These are phyloP conservation scores for Chelonus insularis DNA, from an alignment of 1,140 invertebrate species.

Conservation along the genomic window DNA sequence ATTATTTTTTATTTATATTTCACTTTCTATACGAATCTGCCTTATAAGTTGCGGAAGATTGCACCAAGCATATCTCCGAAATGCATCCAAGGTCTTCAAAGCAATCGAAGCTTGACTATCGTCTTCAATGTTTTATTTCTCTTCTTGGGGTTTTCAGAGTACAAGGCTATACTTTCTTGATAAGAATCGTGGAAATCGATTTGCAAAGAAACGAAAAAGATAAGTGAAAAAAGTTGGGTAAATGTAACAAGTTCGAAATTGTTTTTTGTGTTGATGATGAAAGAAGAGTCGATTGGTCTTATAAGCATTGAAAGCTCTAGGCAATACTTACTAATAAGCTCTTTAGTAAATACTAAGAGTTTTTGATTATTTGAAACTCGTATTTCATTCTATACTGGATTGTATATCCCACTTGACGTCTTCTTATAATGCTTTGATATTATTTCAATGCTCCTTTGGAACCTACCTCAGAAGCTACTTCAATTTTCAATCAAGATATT, in stretches of 20 bases:
- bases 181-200: conserved; percentile 20
- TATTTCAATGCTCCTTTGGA: too few relatives aligned
- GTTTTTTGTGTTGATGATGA: not conserved
- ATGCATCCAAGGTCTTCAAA: not conserved
- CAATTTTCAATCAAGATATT: too few relatives aligned
- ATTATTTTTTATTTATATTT: not conserved
- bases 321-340: conserved; percentile 26
- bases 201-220: not conserved
- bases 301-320: conserved; percentile 10
- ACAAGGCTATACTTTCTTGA: conserved; percentile 32
- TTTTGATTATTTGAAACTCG: conserved; percentile 17
- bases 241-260: not conserved
- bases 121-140: conserved; percentile 18
- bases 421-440: conserved; percentile 3
- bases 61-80: not conserved
- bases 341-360: conserved; percentile 19
- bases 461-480: too few relatives aligned
- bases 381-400: too few relatives aligned
- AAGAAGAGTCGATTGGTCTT: conserved; percentile 20
- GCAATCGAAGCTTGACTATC: conserved; percentile 1
- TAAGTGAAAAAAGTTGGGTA: not conserved
- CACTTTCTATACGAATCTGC: not conserved
- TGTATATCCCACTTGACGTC: too few relatives aligned
- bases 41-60: not conserved
- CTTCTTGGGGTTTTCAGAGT: conserved; percentile 24